Evolutionary conservation across 2,888 invertebrate species (phyloP), one percentile per base, ranked within the genome.

Genomic region (Drosophila anceps): DNA sequence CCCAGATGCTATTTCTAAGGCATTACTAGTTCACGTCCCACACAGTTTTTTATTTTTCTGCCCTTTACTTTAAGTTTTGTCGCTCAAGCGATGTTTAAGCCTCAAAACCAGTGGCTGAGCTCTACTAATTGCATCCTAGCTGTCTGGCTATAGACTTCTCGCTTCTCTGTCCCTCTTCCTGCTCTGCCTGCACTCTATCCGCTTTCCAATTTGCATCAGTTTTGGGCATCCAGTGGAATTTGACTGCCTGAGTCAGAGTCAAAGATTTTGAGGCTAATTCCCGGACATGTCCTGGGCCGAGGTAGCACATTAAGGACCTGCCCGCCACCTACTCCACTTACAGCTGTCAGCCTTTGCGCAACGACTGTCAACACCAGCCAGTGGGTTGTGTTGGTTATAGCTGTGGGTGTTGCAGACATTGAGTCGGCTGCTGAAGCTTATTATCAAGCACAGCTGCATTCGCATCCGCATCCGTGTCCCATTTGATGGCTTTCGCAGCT

Each of bases 371-470:
- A 27, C 76, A 41, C 37, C 76, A 77, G 77, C 24, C 27, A 18
- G 12, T 13, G 12, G 1, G 43, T 3, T 44, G 51, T 12, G 44
- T 24, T 8, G 53, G 53, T 24, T 41, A 41, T 33, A 3, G 37
- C 29, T 66, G 57, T 61, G 61, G 55, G 44, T 37, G 29, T 24
- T 54, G 57, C 57, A 69, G 73, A 65, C 73, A 69, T 64, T 37
- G 50, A 65, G 73, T 59, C 55, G 53, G 27, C 76, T 64, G 72
- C 57, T 71, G 72, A 59, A 69, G 84, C 82, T 84, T 84, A 84
- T 84, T 84, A 87, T 84, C 76, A 68, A 77, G 73, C 77, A 80
- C 84, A 86, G 60, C 71, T 72, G 71, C 64, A 67, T 54, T 54
- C 62, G 62, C 82, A 68, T 72, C 10, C 37, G 70, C 63, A 67